A percentile compares a stretch with the other conserved stretches of the same genome.
Conservation (phyloP, 2,113 vertebrate species). For the Shinisaurus crocodilurus region DNA sequence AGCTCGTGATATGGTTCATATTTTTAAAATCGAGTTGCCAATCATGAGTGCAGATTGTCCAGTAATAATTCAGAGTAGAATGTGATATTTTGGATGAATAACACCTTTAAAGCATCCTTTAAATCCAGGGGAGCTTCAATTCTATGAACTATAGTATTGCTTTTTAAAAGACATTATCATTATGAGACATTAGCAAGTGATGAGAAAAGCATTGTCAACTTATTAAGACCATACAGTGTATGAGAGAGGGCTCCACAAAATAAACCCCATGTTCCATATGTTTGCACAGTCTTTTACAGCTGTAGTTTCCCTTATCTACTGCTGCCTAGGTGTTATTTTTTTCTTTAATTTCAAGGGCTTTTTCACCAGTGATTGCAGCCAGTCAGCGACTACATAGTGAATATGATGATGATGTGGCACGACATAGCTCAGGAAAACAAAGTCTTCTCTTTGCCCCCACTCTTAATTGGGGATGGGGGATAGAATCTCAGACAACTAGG, state of each 20-base stretch:
- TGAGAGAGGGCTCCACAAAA: neutral
- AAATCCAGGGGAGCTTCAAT: neutral
- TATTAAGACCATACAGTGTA: neutral
- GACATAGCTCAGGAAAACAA: neutral
- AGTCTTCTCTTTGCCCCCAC: no score
- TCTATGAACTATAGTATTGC: neutral
- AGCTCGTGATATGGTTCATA: neutral
- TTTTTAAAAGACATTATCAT: neutral
- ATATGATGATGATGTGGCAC: neutral
- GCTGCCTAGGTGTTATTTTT: neutral
- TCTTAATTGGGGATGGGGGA: neutral
- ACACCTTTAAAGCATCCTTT: neutral
- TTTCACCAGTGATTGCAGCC: neutral
- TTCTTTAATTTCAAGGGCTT: no score
- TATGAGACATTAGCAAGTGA: neutral
- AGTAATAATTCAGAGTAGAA: neutral
- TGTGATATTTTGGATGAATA: neutral
- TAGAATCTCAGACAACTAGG: neutral
- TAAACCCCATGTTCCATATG: neutral
- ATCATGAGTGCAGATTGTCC: neutral
- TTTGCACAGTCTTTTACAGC: neutral
- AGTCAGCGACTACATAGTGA: neutral
- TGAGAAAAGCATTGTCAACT: neutral
- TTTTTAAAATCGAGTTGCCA: neutral
- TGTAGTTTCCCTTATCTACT: neutral